Conservation (phyloP, 2,797 vertebrate genomes). For the Notolepis coatsorum region DNA sequence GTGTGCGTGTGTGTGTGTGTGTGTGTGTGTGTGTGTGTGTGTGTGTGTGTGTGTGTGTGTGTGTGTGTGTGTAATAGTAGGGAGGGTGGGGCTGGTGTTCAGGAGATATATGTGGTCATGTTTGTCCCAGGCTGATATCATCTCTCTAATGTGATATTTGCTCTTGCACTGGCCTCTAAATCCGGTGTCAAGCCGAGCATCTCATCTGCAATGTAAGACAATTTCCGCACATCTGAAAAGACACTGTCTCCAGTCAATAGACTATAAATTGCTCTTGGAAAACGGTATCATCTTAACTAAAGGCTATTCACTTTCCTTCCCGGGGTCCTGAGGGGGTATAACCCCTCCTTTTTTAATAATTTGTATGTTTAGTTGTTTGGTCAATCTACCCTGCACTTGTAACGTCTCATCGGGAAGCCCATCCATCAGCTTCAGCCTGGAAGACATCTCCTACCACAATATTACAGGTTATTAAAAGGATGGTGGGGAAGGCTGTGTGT, state of each 20-base stretch:
- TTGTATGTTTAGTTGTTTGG: conserved; percentile 95
- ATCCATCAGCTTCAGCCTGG: conserved; percentile 89
- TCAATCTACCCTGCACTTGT: conserved; percentile 87
- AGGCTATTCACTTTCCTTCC: conserved; percentile 84
- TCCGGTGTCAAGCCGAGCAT: conserved; percentile 89
- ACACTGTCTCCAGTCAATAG: conserved; percentile 94
- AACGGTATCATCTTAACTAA: conserved; percentile 92
- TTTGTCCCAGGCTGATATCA: conserved; percentile 85
- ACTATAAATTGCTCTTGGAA: conserved; percentile 96
- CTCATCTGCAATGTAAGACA: conserved; percentile 97
- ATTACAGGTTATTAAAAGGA: conserved; percentile 93
- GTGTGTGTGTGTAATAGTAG: conserved; percentile 21
- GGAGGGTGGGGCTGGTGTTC: conserved; percentile 32
- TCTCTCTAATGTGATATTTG: conserved; percentile 91
- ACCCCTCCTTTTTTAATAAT: conserved; percentile 96
- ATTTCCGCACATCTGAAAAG: conserved; percentile 94
- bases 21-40: conserved; percentile 19
- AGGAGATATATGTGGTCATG: conserved; percentile 54
- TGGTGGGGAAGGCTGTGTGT: conserved; percentile 79
- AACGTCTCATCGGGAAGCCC: conserved; percentile 84
- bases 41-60: conserved; percentile 3
- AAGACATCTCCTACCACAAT: conserved; percentile 86
- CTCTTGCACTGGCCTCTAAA: conserved; percentile 72
- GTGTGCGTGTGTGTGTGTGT: conserved; percentile 3
- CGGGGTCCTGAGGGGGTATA: conserved; percentile 57